phyloP scores from a whole-genome alignment of 1,140 invertebrate species.

The Lasaia peninsularis region DNA sequence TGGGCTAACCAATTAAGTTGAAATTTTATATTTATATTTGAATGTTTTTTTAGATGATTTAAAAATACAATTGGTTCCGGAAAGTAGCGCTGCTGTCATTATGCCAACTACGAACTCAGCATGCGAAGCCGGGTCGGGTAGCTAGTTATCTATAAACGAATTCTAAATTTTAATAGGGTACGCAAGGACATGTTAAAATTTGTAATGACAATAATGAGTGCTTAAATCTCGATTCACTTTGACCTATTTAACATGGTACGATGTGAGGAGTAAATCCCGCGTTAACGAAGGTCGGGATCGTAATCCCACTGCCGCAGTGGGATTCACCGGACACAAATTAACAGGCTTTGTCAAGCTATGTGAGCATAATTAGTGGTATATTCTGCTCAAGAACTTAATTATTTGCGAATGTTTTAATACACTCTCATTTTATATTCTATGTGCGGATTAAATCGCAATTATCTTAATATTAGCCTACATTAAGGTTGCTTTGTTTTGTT shows the following conservation, averaged over 20 bases:
- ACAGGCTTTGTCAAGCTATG: conserved; percentile 34
- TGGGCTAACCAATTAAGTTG: no score
- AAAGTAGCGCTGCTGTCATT: no score
- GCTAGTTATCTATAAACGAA: no score
- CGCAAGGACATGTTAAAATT: no score
- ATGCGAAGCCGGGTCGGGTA: no score
- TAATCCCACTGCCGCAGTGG: conserved; percentile 36
- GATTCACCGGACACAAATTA: conserved; percentile 44
- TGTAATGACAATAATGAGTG: neutral
- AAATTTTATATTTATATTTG: no score
- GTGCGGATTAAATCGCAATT: neutral
- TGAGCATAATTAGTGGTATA: conserved; percentile 28
- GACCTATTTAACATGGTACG: conserved; percentile 10
- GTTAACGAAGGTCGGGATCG: conserved; percentile 48
- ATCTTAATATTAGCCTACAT: neutral
- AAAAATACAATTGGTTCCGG: no score
- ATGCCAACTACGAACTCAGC: no score
- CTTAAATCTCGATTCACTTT: conserved; percentile 15
- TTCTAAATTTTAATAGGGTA: no score
- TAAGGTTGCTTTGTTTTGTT: no score
- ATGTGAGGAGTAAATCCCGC: conserved; percentile 43
- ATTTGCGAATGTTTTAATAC: conserved; percentile 14
- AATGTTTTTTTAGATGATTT: no score
- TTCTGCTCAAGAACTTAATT: conserved; percentile 26
- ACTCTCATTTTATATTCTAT: neutral